Evolutionary conservation across 2,797 vertebrate genomes (phyloP).

Genomic region (Phaenicophaeus curvirostris): DNA sequence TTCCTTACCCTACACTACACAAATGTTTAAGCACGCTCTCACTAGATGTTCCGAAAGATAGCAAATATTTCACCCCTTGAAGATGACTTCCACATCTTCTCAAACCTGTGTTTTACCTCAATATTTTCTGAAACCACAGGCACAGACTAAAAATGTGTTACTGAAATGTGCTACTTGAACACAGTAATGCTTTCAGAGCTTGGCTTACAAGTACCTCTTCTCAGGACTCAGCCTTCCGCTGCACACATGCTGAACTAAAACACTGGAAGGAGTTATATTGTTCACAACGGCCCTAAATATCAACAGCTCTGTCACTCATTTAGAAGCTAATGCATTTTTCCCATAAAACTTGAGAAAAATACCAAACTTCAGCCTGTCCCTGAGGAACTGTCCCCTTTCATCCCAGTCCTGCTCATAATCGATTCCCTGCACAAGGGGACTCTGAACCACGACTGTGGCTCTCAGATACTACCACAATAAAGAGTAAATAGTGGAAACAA

Average conservation of each 20-base stretch:
- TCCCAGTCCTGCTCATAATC: background rate
- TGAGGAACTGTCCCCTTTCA: background rate
- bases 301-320: background rate
- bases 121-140: background rate
- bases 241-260: background rate
- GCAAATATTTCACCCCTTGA: background rate
- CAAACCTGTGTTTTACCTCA: background rate
- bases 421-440: background rate
- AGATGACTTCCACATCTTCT: background rate
- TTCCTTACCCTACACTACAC: background rate
- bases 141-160: background rate
- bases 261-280: background rate
- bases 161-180: background rate
- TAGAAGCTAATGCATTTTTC: background rate
- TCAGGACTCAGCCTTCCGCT: background rate
- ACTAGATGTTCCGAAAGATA: background rate
- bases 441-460: background rate
- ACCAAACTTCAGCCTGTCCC: background rate
- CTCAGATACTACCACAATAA: background rate
- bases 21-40: background rate
- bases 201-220: background rate
- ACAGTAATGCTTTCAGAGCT: accelerated
- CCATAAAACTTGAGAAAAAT: background rate
- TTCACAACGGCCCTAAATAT: background rate
- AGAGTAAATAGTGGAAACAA: background rate